Conservation (phyloP, 2,797 vertebrate species). For the Sebastes glaucus region DNA sequence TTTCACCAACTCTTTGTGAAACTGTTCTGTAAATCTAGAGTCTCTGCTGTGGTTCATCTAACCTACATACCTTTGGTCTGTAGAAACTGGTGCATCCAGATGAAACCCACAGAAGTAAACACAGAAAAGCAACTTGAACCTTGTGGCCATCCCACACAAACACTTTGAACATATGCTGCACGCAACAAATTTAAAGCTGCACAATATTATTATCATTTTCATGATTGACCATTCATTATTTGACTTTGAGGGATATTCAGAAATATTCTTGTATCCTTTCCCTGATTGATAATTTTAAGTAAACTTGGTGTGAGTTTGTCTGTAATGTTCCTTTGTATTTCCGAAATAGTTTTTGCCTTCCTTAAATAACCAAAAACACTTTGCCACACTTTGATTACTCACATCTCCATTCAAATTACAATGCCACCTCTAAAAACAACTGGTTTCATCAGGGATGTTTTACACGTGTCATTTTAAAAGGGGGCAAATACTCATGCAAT, state of each 20-base stretch:
- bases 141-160: background rate
- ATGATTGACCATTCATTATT: background rate
- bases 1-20: background rate
- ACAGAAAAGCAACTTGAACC: background rate
- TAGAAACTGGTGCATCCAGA: background rate
- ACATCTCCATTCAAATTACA: background rate
- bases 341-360: background rate
- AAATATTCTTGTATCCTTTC: background rate
- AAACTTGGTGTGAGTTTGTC: background rate
- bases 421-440: background rate
- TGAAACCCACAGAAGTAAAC: background rate
- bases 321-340: too few relatives aligned
- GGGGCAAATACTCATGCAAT: background rate
- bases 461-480: background rate
- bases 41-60: background rate
- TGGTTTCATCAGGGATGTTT: background rate
- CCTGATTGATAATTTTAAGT: background rate
- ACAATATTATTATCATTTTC: background rate
- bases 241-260: background rate
- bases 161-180: background rate
- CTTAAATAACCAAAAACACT: background rate
- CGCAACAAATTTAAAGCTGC: background rate
- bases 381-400: background rate
- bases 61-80: background rate
- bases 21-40: background rate